Percentiles rank a stretch among this genome's conserved stretches.
Evolutionary conservation across 2,888 invertebrate species (phyloP).

Genomic region (Epinotia nisella): DNA sequence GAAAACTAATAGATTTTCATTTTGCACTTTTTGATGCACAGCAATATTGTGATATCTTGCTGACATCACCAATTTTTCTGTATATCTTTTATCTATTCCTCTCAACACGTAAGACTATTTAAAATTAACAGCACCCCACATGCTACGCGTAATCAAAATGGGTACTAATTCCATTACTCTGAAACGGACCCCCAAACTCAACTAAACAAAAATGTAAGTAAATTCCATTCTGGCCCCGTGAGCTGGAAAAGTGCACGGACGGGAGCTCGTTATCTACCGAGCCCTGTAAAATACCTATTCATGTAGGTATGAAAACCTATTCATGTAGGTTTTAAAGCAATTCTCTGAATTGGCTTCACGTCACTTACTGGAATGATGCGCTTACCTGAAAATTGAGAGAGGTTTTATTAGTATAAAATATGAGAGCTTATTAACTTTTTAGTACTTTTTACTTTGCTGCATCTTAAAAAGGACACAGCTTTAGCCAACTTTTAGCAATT

Average conservation of each 20-base stretch:
- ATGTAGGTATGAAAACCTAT: constrained; percentile 19
- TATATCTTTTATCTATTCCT: no score
- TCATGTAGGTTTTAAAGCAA: constrained; percentile 27
- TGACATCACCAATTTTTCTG: no score
- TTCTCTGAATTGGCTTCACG: constrained; percentile 32
- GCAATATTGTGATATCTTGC: no score
- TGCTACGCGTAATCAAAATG: neutral
- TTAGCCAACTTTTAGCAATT: no score
- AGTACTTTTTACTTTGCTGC: no score
- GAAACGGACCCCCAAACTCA: constrained; percentile 21
- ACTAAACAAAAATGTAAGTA: constrained; percentile 60
- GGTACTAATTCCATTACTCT: constrained; percentile 31
- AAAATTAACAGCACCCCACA: neutral
- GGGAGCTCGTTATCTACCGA: constrained; percentile 47
- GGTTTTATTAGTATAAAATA: constrained; percentile 20
- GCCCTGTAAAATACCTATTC: constrained; percentile 39
- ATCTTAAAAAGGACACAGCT: no score
- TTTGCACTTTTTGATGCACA: no score
- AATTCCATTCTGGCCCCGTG: constrained; percentile 67
- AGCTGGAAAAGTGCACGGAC: constrained; percentile 64
- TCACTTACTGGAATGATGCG: constrained; percentile 34
- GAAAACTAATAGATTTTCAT: no score
- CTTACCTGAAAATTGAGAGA: constrained; percentile 39
- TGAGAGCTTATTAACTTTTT: neutral
- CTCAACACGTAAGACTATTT: no score